Percentiles rank a stretch among this genome's conserved stretches.
Conservation (phyloP, 2,113 vertebrate genomes). For the Ovis canadensis region DNA sequence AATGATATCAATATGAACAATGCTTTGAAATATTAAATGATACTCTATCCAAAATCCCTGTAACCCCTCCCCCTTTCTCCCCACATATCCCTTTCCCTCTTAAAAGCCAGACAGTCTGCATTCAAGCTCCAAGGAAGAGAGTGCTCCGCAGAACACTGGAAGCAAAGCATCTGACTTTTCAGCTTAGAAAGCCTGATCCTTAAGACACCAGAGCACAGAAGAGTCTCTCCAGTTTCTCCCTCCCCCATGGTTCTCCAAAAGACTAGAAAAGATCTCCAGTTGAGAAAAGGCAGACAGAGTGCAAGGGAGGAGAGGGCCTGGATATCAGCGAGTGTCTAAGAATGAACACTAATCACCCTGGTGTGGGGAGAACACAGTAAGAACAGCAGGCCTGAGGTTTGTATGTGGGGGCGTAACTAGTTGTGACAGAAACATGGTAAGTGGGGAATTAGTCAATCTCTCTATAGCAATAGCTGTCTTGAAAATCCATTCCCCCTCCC, state of each 20-base stretch:
- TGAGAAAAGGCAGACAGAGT: neutral
- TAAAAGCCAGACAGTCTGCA: neutral
- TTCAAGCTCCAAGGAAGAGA: neutral
- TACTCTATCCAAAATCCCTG: neutral
- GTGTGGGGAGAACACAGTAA: neutral
- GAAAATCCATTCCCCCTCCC: neutral
- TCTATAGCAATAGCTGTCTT: neutral
- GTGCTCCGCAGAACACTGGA: neutral
- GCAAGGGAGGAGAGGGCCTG: neutral
- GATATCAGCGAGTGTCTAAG: neutral
- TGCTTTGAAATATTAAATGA: neutral
- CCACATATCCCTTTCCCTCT: neutral
- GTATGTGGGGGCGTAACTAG: neutral
- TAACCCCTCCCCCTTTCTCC: neutral
- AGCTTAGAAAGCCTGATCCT: neutral
- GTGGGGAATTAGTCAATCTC: neutral
- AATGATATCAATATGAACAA: neutral
- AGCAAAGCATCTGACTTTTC: neutral
- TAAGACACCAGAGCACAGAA: neutral
- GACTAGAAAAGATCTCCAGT: neutral
- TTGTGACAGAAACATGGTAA: neutral
- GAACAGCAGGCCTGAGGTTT: rapidly evolving
- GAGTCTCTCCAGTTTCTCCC: neutral
- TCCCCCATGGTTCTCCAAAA: neutral
- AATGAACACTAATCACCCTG: neutral